phyloP scores from a whole-genome alignment of 2,797 vertebrate genomes.

The Spondyliosoma cantharus region DNA sequence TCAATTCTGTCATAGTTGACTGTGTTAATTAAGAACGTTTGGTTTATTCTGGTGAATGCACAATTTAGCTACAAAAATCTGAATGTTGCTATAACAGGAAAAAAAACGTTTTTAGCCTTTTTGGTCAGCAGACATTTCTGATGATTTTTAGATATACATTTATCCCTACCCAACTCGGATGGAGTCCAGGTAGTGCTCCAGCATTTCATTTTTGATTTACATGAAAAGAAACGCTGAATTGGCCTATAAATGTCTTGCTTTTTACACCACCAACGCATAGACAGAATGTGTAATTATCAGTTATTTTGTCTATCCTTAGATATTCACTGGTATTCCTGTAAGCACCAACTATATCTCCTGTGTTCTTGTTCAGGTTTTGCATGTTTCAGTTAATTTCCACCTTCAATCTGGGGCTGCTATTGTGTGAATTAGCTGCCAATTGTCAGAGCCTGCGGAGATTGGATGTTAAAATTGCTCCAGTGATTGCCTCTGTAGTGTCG shows the following conservation, averaged over 20 bases:
- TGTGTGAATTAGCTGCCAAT: slow-evolving; percentile 54
- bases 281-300: slow-evolving; percentile 21
- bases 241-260: background rate
- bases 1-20: background rate
- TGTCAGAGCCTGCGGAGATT: slow-evolving; percentile 33
- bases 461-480: slow-evolving; percentile 30
- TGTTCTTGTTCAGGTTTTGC: slow-evolving; percentile 41
- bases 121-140: slow-evolving; percentile 1
- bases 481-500: slow-evolving; percentile 39
- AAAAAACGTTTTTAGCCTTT: background rate
- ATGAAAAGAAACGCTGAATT: background rate
- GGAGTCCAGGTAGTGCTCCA: no score
- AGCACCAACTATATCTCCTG: slow-evolving; percentile 23
- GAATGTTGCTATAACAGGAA: background rate
- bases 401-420: slow-evolving; percentile 40
- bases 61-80: background rate
- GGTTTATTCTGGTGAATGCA: background rate
- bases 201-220: background rate
- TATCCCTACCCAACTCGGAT: no score
- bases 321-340: background rate
- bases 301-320: slow-evolving; percentile 26
- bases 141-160: no score
- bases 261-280: slow-evolving; percentile 34
- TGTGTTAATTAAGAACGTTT: no score
- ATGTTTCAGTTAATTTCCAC: slow-evolving; percentile 56